Evolutionary conservation across 2,797 vertebrate species (phyloP).

Genomic region (Myiotriccus ornatus): DNA sequence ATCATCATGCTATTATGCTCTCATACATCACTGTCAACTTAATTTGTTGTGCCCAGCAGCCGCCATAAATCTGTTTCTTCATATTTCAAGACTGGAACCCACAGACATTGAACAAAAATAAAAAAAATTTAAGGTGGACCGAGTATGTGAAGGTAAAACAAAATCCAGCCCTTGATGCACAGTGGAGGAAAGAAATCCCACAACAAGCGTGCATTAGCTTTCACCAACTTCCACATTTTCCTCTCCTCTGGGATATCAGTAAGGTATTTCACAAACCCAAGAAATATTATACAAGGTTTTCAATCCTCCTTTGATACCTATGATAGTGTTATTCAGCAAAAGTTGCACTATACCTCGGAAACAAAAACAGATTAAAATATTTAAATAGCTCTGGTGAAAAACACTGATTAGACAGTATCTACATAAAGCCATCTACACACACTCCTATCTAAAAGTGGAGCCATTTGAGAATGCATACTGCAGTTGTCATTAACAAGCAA

Average conservation of each 20-base stretch:
- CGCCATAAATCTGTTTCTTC: slow-evolving; percentile 95
- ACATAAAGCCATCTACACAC: background rate
- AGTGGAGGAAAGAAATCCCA: background rate
- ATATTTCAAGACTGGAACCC: slow-evolving; percentile 84
- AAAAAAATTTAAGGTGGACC: slow-evolving; percentile 75
- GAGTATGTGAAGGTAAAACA: slow-evolving; percentile 33
- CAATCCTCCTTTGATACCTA: background rate
- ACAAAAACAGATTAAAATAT: background rate
- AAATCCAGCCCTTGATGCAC: background rate
- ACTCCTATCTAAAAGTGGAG: background rate
- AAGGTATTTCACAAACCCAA: background rate
- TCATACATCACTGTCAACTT: slow-evolving; percentile 97
- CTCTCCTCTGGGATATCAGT: background rate
- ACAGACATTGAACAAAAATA: slow-evolving; percentile 75
- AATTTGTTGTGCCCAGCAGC: slow-evolving; percentile 96
- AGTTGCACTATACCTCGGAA: background rate
- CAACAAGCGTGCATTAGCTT: background rate
- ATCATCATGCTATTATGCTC: slow-evolving; percentile 86
- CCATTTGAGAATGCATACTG: background rate
- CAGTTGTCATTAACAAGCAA: background rate
- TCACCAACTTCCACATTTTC: background rate
- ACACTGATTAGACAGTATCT: background rate
- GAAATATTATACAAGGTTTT: background rate
- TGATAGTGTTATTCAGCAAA: background rate
- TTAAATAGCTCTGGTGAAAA: background rate